Base-by-base conservation (phyloP, 2,797 vertebrate species). In the Onychomys torridus region DNA sequence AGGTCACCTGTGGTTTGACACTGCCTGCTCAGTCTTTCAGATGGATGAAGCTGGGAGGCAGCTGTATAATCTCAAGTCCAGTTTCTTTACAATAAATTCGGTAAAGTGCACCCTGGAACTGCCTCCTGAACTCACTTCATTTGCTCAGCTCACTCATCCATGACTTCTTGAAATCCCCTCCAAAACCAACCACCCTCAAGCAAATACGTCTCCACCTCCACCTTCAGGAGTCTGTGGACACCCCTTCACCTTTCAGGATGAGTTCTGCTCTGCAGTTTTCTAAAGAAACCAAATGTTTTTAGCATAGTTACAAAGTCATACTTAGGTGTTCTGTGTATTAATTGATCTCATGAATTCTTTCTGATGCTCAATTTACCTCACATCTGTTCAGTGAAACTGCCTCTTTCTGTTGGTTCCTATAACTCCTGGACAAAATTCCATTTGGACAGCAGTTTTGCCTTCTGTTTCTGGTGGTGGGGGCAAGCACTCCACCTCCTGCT, bases 81-180 rank as follows among this genome's bases (percentile, higher is more conserved):
- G 1, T 55, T 73, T 71, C 78, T 59, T 83, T 91, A 25, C 0
- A 40, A 9, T 29, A 89, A 59, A 13, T 37, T 71, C 93, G 63
- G 0, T 61, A 69, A 82, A 77, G 37, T 14, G 14, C 9, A 6
- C 27, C 19, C 0, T 1, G 63, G 19, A 52, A 40, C 25, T 29
- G 71, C 76, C 37, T 69, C 69, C 65, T 57, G 40, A 78, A 93
- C 25, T 84, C 27, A 52, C 34, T 19, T 19, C 43, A 17, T 11
- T 71, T 25, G 43, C 37, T 12, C 17, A 25, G 52, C 23, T 49
- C 46, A 27, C 52, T 82, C 11, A 71, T 25, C 90, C 67, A 11
- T 82, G 75, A 43, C 32, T 91, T 92, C 82, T 71, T 91, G 52
- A 89, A 84, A 92, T 52, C 55, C 73, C 34, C 61, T 94, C 69